phyloP scores from a whole-genome alignment of 1,140 invertebrate species.

The Gonatopus flavifemur region DNA sequence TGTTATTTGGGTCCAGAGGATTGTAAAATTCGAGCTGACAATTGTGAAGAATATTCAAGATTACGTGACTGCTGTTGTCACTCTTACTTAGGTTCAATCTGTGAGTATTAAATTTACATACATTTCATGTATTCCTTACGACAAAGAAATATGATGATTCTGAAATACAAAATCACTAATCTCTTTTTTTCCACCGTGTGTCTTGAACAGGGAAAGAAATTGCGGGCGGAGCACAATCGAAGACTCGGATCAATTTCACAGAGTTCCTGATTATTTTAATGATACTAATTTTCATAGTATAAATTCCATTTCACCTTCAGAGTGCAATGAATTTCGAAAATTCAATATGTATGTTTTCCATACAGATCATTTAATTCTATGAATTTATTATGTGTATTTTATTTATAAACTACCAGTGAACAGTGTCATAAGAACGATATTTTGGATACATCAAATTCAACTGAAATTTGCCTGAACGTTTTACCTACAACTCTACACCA shows the following conservation, averaged over 20 bases:
- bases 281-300: no score
- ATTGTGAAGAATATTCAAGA: constrained; percentile 67
- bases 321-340: no score
- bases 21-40: constrained; percentile 61
- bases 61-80: constrained; percentile 70
- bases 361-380: no score
- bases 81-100: constrained; percentile 61
- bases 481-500: constrained; percentile 15
- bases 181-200: constrained; percentile 35
- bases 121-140: not conserved
- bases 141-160: not conserved
- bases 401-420: no score
- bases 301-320: no score
- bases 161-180: constrained; percentile 6
- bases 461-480: no score
- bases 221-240: constrained; percentile 32
- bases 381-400: no score
- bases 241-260: not conserved
- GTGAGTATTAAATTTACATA: constrained; percentile 53
- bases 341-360: no score
- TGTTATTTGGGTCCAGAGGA: constrained; percentile 65
- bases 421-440: no score
- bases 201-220: constrained; percentile 53
- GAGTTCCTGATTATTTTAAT: constrained; percentile 19
- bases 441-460: no score